Evolutionary conservation across 92 coral and sea anemone genomes (phyloP).

Genomic region (Palythoa caribaeorum): DNA sequence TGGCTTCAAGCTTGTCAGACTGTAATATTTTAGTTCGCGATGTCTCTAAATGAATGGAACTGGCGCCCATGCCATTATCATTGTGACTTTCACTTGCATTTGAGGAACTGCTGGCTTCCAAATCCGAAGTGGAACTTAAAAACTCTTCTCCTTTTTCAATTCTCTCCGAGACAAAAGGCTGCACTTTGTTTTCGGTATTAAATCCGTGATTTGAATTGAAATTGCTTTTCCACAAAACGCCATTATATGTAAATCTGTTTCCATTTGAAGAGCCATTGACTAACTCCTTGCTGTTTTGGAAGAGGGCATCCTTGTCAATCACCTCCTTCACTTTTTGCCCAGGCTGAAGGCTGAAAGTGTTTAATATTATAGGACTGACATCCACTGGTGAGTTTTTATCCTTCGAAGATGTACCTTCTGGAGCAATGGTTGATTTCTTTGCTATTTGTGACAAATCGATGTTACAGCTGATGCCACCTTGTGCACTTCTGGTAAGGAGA

Average conservation of each 20-base stretch:
- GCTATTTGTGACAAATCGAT: background rate
- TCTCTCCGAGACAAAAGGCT: background rate
- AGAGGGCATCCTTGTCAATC: background rate
- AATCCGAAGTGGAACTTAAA: background rate
- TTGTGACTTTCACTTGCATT: background rate
- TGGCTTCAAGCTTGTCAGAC: background rate
- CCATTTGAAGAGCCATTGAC: background rate
- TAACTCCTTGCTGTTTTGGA: background rate
- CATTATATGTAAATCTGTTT: background rate
- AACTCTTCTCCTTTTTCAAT: background rate
- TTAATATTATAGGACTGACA: constrained; percentile 24
- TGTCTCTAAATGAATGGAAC: background rate
- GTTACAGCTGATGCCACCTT: background rate
- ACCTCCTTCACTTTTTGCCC: background rate
- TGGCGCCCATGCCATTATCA: background rate
- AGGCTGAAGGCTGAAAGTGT: constrained; percentile 23
- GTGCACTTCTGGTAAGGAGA: background rate
- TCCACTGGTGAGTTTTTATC: background rate
- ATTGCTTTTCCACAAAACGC: background rate
- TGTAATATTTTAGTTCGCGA: background rate
- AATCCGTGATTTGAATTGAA: background rate
- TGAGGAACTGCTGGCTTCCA: background rate
- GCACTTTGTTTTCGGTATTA: background rate
- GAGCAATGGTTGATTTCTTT: background rate
- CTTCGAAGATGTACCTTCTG: background rate